Conservation (phyloP, 2,113 vertebrate species). For the Lagopus leucura region DNA sequence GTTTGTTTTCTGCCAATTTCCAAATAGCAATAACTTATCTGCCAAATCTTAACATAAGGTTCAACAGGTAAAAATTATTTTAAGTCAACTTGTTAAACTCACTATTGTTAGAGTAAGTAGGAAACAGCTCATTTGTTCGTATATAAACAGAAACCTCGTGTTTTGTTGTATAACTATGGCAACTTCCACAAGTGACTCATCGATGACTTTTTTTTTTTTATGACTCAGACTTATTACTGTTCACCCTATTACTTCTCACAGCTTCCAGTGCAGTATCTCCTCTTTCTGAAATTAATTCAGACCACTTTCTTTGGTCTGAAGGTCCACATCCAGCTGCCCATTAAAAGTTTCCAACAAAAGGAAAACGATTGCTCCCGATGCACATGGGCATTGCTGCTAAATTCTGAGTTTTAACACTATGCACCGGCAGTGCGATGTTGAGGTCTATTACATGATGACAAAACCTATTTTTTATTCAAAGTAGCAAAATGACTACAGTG, state of each 20-base stretch:
- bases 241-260: constrained; percentile 36
- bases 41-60: constrained; percentile 6
- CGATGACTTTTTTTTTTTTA: constrained; percentile 39
- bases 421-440: neutral
- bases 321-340: neutral
- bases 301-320: neutral
- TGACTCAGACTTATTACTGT: constrained; percentile 54
- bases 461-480: constrained; percentile 67
- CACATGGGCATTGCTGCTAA: neutral
- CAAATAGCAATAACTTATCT: constrained; percentile 42
- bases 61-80: constrained; percentile 47
- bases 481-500: constrained; percentile 52
- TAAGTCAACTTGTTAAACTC: constrained; percentile 23
- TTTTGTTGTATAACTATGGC: constrained; percentile 66
- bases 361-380: neutral
- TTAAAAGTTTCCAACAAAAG: neutral
- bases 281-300: constrained; percentile 11
- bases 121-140: constrained; percentile 46
- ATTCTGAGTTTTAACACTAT: neutral
- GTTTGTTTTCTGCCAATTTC: constrained; percentile 59
- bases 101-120: constrained; percentile 1
- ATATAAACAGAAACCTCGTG: constrained; percentile 63
- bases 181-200: constrained; percentile 65
- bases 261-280: neutral
- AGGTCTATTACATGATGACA: constrained; percentile 20